phyloP scores from a whole-genome alignment of 1,140 invertebrate species.

The roundworm (Caenorhabditis elegans) region WBcel235 BX284606.5:3957501-3958000 shows the following conservation, averaged over 20 bases:
- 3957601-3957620: background rate
- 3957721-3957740: slow-evolving; percentile 1
- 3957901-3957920: background rate
- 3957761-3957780: slow-evolving; percentile 31
- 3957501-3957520: no score
- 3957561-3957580: no score
- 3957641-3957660: background rate
- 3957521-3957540: no score
- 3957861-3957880: background rate
- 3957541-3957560: no score
- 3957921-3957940: background rate
- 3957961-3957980: slow-evolving; percentile 28
- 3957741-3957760: background rate
- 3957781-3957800: slow-evolving; percentile 29
- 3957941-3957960: background rate
- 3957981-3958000: slow-evolving; percentile 9
- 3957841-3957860: background rate
- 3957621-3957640: background rate
- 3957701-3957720: slow-evolving; percentile 18
- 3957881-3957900: background rate
- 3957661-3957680: background rate
- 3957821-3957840: slow-evolving; percentile 25
- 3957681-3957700: background rate
- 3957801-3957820: slow-evolving; percentile 31
- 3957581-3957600: no score